phyloP scores from a whole-genome alignment of 2,113 vertebrate species.

The Scalopus aquaticus region DNA sequence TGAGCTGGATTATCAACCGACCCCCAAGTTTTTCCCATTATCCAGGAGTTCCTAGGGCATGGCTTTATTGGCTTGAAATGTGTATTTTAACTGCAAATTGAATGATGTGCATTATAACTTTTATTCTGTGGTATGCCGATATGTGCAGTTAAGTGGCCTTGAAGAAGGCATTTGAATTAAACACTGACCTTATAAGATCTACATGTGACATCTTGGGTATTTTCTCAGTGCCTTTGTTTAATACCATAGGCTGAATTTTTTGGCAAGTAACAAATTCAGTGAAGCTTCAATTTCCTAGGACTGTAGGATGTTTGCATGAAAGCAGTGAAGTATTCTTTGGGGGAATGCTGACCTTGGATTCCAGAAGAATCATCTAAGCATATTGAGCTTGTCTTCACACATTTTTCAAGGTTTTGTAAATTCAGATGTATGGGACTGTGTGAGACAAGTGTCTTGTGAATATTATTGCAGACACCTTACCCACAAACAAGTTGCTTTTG shows the following conservation, averaged over 20 bases:
- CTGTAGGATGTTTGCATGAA: conserved; percentile 40
- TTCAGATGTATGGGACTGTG: neutral
- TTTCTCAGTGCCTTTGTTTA: neutral
- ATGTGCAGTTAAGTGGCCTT: conserved; percentile 29
- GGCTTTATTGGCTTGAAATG: conserved; percentile 54
- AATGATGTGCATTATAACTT: conserved; percentile 57
- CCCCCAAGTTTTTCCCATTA: conserved; percentile 9
- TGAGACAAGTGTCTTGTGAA: neutral
- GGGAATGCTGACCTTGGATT: neutral
- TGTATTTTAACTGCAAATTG: conserved; percentile 58
- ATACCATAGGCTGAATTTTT: conserved; percentile 19
- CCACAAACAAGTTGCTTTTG: neutral
- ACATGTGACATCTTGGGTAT: conserved; percentile 33
- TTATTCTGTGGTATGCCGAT: conserved; percentile 4
- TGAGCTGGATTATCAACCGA: neutral
- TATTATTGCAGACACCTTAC: neutral
- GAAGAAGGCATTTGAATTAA: conserved; percentile 55
- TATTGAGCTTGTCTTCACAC: conserved; percentile 5
- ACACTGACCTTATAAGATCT: conserved; percentile 5
- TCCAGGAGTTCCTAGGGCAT: neutral
- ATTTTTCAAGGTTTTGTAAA: conserved; percentile 2
- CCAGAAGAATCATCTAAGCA: conserved; percentile 26
- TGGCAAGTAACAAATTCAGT: conserved; percentile 47
- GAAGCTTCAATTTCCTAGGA: conserved; percentile 30
- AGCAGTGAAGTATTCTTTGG: conserved; percentile 22